Percentiles rank a stretch among this genome's conserved stretches.
These are phyloP conservation scores for Ostrea denselamellosa DNA, from an alignment of 1,140 invertebrate genomes.

Conservation along the genomic window DNA sequence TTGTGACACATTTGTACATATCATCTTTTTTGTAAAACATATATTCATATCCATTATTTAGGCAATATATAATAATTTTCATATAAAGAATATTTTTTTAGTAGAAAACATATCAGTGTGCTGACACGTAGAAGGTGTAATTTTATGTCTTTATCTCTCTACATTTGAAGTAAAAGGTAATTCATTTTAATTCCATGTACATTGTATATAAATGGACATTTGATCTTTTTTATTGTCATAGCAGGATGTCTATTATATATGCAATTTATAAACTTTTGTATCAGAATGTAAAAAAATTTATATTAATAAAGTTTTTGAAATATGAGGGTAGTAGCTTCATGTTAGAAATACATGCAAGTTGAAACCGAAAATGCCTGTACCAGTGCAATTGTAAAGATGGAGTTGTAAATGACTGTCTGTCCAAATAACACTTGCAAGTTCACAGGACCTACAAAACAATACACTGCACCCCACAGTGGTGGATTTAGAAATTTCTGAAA, in stretches of 20 bases:
- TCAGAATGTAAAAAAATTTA: background rate
- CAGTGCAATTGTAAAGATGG: too few species aligned
- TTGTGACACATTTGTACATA: background rate
- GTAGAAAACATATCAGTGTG: too few species aligned
- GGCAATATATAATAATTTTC: background rate
- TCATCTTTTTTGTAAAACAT: background rate
- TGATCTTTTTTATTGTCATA: background rate
- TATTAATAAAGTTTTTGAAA: background rate
- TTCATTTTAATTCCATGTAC: background rate
- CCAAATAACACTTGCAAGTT: too few species aligned
- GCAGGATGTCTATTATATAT: background rate
- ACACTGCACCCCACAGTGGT: too few species aligned
- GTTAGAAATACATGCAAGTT: background rate
- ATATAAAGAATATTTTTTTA: too few species aligned
- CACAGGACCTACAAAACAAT: too few species aligned
- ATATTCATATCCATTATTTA: background rate
- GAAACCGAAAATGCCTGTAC: background rate
- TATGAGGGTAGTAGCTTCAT: background rate
- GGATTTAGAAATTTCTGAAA: too few species aligned
- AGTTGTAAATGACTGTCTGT: too few species aligned
- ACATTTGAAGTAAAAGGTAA: background rate
- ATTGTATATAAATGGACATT: background rate
- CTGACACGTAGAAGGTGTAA: too few species aligned
- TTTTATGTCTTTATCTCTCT: background rate
- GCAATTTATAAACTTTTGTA: constrained; percentile 27